Conservation (phyloP, 2,797 vertebrate genomes). For the Xenops minutus region DNA sequence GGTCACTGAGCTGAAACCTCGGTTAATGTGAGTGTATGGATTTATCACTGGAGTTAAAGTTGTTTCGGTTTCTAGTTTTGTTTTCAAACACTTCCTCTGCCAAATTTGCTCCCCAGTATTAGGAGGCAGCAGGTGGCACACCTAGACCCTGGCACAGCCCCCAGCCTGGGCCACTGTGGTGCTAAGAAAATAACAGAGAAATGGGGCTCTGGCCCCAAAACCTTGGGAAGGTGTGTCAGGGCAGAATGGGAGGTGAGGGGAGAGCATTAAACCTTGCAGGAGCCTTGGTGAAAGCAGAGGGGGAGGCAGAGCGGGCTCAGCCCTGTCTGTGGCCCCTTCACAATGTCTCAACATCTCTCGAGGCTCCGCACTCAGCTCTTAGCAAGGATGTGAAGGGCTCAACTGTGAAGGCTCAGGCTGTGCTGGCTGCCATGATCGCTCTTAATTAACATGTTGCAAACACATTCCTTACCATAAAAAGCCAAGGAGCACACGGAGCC, state of each 20-base stretch:
- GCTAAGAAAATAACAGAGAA: not conserved
- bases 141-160: not conserved
- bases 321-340: not conserved
- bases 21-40: not conserved
- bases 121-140: not conserved
- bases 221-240: not conserved
- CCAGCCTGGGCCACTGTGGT: not conserved
- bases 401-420: not conserved
- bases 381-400: not conserved
- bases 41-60: not conserved
- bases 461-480: slow-evolving; percentile 67
- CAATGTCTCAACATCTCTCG: rapidly evolving
- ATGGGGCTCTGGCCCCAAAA: not conserved
- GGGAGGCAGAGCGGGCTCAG: not conserved
- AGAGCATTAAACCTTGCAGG: rapidly evolving
- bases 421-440: not conserved
- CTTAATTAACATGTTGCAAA: not conserved
- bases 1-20: not conserved
- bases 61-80: not conserved
- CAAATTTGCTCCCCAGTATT: not conserved
- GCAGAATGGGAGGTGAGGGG: rapidly evolving
- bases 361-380: not conserved
- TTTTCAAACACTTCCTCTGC: not conserved
- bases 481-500: not conserved
- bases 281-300: not conserved